Evolutionary conservation across 2,888 invertebrate genomes (phyloP).

Genomic region (Chymomyza amoena): DNA sequence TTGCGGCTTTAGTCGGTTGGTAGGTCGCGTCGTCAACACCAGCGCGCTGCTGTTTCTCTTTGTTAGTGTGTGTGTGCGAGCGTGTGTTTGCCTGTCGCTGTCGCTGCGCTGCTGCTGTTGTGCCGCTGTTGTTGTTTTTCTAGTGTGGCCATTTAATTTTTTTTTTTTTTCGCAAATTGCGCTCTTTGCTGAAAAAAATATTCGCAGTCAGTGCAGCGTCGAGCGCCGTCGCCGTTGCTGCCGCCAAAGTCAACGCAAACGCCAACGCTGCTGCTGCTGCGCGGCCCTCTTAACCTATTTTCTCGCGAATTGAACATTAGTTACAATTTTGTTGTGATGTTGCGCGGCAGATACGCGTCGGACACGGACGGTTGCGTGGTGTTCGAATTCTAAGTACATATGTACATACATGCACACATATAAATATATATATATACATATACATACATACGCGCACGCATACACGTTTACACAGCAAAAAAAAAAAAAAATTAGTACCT

Average conservation of each 20-base stretch:
- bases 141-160: not conserved
- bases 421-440: not conserved
- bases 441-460: slow-evolving; percentile 18
- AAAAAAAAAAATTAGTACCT: not conserved
- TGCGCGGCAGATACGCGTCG: slow-evolving; percentile 77
- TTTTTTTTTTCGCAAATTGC: not conserved
- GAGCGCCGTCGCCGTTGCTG: slow-evolving; percentile 13
- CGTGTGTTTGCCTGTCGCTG: slow-evolving; percentile 33
- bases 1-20: slow-evolving; percentile 72
- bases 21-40: slow-evolving; percentile 69
- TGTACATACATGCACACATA: slow-evolving; percentile 16
- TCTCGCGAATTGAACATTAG: slow-evolving; percentile 74
- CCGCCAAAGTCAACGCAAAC: slow-evolving; percentile 29
- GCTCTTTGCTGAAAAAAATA: slow-evolving; percentile 28
- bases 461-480: slow-evolving; percentile 3
- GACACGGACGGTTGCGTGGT: slow-evolving; percentile 72
- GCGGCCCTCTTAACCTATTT: slow-evolving; percentile 76
- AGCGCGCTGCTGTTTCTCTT: slow-evolving; percentile 45
- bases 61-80: slow-evolving; percentile 11
- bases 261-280: slow-evolving; percentile 51
- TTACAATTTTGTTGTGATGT: slow-evolving; percentile 78
- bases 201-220: slow-evolving; percentile 37
- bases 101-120: slow-evolving; percentile 36
- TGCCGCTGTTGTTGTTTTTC: slow-evolving; percentile 27
- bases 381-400: slow-evolving; percentile 69